Base-by-base conservation (phyloP, 2,113 vertebrate genomes). In the Saguinus imperator region DNA sequence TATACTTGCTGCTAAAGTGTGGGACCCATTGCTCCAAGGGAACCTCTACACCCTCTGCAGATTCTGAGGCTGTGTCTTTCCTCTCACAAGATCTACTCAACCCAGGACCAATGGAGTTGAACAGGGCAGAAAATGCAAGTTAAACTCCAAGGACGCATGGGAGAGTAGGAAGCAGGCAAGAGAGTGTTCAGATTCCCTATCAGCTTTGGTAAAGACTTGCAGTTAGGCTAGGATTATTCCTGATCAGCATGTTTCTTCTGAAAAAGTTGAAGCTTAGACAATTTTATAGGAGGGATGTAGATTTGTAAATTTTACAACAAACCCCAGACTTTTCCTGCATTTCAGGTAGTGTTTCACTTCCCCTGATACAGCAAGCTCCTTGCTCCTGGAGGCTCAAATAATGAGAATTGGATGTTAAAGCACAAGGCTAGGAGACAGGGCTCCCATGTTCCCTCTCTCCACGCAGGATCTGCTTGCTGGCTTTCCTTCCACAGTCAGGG, bases 101-200 rank as follows among this genome's bases (percentile, higher is more conserved):
- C 48, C 6, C 8, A 32, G 55, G 61, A 40, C 48, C 48, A 5
- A 14, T 58, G 11, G 18, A 68, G 17, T 6, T 73, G 79, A 64
- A 9, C 13, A 16, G 11, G 21, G 17, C 29, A 17, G 64, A 55
- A 16, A 29, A 35, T 0, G 0, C 29, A 66, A 14, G 29, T 48
- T 21, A 3, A 6, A 23, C 6, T 7, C 25, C 9, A 6, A 35
- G 37, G 14, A 64, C 13, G 21, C 10, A 8, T 0, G 9, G 16
- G 21, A 6, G 45, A 18, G 66, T 5, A 55, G 9, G 16, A 45
- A n/a, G 6, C 4, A 1, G 0, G 37, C 2, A 37, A 29, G 57
- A 29, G 68, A 32, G 61, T 10, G 0, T 23, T 37, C 21, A 8
- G 45, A 43, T 40, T 13, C n/a, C 25, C n/a, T 8, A 1, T 20